Evolutionary conservation across 2,888 invertebrate species (phyloP).

Genomic region (Chironomus riparius): DNA sequence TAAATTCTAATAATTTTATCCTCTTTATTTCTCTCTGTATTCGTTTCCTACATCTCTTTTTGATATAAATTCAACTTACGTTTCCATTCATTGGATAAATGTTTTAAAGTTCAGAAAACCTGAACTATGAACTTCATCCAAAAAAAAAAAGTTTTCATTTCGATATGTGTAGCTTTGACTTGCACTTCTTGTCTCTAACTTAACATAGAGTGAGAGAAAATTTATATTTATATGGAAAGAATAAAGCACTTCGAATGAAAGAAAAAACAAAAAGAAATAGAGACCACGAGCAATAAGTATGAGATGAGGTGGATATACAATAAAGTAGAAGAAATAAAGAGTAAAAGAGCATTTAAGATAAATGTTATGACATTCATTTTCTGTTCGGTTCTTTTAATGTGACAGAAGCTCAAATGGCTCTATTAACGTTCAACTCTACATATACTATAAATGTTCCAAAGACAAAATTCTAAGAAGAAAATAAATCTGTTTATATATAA

Average conservation of each 20-base stretch:
- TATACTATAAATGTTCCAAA: background rate
- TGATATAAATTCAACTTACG: too few relatives aligned
- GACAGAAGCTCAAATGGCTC: constrained; percentile 10
- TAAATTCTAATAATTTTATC: background rate
- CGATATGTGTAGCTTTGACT: background rate
- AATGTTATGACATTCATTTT: constrained; percentile 7
- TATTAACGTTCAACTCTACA: background rate
- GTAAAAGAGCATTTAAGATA: background rate
- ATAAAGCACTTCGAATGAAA: background rate
- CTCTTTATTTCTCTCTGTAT: background rate
- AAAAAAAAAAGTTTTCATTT: background rate
- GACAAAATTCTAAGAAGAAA: background rate
- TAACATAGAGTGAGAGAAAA: background rate
- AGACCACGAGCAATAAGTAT: too few relatives aligned
- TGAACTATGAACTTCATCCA: background rate
- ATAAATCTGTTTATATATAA: background rate
- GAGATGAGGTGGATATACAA: too few relatives aligned
- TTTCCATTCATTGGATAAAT: too few relatives aligned
- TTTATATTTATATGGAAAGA: background rate
- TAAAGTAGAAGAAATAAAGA: background rate
- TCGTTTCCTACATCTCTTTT: background rate
- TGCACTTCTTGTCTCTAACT: background rate
- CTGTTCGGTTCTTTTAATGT: background rate
- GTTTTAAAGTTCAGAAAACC: background rate
- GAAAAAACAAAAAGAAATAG: background rate